Base-by-base conservation (phyloP, 2,797 vertebrate species). In the Lepilemur septentrionalis region DNA sequence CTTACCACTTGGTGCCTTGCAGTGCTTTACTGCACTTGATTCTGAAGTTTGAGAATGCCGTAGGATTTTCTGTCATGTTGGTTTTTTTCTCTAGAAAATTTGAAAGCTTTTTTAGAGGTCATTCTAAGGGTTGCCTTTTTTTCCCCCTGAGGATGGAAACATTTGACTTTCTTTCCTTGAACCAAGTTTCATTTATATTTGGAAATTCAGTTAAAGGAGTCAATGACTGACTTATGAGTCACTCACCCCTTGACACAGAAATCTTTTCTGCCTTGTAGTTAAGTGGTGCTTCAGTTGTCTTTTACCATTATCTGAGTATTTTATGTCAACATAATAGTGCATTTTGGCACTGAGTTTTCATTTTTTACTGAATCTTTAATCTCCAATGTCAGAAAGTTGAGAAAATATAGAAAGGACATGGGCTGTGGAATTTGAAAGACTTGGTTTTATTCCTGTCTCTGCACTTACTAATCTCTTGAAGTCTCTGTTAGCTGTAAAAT, bases 121-220 rank as follows among this genome's bases (percentile, higher is more conserved):
- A 91, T 97, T 93, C 2, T 48, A 32, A 46, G 43, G 20, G n/a
- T 82, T 95, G 4, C 15, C 70, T 73, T 76, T 86, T 86, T 78
- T 23, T 72, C 28, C 15, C 46, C 41, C 30, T 75, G 48, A 80
- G 82, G 38, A 81, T 92, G 30, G 20, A 63, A 76, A 94, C 32
- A 35, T 96, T 95, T 97, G 46, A 83, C 89, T 92, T 69, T 30
- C 6, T 96, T 86, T 80, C 18, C n/a, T 76, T 91, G 69, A 94
- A 69, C 22, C n/a, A 91, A 78, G 69, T 61, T 98, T 97, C 94
- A 87, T 94, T 95, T 97, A 41, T 83, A 52, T 63, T 65, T 84
- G 81, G 14, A 82, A 92, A 93, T 79, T 76, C 20, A 81, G 46
- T 69, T 55, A n/a, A 65, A 89, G 22, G n/a, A 92, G 48, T 73